Evolutionary conservation across 2,113 vertebrate species (phyloP).

Genomic region (Miniopterus natalensis): DNA sequence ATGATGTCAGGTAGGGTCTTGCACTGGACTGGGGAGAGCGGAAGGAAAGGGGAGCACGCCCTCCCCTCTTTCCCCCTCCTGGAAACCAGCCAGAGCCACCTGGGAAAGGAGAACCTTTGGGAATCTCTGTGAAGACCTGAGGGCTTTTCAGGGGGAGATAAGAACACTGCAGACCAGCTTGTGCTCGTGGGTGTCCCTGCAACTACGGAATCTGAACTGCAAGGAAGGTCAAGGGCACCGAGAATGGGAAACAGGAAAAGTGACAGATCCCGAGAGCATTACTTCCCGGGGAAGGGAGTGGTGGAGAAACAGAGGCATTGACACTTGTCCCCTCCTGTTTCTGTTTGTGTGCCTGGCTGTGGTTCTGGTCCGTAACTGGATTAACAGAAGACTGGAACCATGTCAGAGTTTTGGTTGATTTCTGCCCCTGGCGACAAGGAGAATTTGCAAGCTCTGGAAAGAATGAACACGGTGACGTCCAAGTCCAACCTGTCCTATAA

Average conservation of each 20-base stretch:
- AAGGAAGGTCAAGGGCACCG: background rate
- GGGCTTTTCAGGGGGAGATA: background rate
- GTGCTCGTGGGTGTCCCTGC: background rate
- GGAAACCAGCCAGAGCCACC: slow-evolving; percentile 68
- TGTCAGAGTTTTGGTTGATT: slow-evolving; percentile 97
- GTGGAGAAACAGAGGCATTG: background rate
- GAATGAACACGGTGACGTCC: slow-evolving; percentile 91
- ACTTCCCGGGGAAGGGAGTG: background rate
- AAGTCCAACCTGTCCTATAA: slow-evolving; percentile 93
- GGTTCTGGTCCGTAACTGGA: slow-evolving; percentile 59
- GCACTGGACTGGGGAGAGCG: background rate
- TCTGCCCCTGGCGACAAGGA: slow-evolving; percentile 95
- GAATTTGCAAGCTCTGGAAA: slow-evolving; percentile 92
- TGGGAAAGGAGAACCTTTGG: background rate
- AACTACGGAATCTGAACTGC: background rate
- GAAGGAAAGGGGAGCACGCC: background rate
- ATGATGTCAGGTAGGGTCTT: background rate
- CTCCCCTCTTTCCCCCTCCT: background rate
- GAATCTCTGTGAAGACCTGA: slow-evolving; percentile 5
- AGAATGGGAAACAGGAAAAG: background rate
- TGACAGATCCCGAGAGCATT: background rate
- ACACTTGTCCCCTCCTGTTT: slow-evolving; percentile 59
- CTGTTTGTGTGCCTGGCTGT: slow-evolving; percentile 55
- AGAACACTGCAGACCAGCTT: background rate
- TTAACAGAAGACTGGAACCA: slow-evolving; percentile 80